Conservation (phyloP, 2,113 vertebrate genomes). For the Pteropus alecto region DNA sequence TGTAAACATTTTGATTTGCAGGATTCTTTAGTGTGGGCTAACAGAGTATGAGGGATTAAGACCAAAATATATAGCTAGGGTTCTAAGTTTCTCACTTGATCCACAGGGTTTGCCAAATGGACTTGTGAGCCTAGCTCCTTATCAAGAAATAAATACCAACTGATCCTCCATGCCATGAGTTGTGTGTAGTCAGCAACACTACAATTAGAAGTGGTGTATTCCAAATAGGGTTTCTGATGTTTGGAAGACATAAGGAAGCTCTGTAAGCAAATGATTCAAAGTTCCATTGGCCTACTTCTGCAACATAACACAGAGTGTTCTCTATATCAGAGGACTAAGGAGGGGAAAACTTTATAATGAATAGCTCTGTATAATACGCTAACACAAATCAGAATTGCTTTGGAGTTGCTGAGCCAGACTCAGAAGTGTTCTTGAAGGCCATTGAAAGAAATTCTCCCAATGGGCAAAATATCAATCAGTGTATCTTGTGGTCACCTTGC, state of each 20-base stretch:
- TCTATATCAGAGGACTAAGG: not conserved
- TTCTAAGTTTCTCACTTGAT: not conserved
- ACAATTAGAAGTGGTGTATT: not conserved
- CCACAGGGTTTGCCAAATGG: not conserved
- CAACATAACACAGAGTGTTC: not conserved
- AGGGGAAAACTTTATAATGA: not conserved
- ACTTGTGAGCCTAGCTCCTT: not conserved
- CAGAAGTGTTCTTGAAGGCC: not conserved
- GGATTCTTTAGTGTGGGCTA: not conserved
- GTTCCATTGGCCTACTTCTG: not conserved
- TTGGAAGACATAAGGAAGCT: not conserved
- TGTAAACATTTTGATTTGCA: not conserved
- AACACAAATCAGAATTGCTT: not conserved
- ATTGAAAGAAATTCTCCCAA: not conserved
- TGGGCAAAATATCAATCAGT: not conserved
- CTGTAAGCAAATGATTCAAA: not conserved
- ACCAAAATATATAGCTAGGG: not conserved
- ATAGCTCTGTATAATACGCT: not conserved
- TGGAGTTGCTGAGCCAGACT: not conserved
- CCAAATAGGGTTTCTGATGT: not conserved
- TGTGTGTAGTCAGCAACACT: not conserved
- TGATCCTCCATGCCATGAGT: not conserved
- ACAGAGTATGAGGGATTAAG: not conserved
- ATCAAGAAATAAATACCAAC: not conserved
- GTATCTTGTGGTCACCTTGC: not conserved